A percentile compares a stretch with the other conserved stretches of the same genome.
Conservation (phyloP, 2,113 vertebrate genomes). For the Bombycilla garrulus region DNA sequence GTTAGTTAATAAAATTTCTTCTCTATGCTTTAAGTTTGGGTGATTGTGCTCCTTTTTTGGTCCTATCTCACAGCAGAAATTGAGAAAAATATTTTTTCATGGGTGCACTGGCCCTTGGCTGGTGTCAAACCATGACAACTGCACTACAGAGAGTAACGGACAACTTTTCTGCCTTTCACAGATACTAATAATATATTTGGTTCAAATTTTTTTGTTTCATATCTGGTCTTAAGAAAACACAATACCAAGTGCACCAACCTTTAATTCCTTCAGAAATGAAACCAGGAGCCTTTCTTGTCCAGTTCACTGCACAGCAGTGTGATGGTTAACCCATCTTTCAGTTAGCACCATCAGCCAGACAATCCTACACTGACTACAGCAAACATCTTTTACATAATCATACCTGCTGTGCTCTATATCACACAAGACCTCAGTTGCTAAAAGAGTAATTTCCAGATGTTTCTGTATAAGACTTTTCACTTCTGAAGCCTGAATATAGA, state of each 20-base stretch:
- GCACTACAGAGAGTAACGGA: background rate
- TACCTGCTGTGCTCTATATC: background rate
- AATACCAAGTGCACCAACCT: background rate
- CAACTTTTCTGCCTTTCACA: background rate
- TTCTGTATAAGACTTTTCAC: background rate
- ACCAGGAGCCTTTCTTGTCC: background rate
- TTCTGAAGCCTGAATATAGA: background rate
- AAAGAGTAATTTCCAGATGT: background rate
- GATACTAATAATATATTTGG: background rate
- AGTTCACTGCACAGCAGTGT: background rate
- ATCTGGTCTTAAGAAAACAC: background rate
- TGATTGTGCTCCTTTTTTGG: no score
- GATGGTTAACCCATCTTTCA: background rate
- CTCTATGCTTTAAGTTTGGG: no score
- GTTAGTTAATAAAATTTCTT: no score
- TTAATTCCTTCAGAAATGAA: background rate
- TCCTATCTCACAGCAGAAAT: no score
- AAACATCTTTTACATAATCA: accelerated
- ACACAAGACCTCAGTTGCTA: background rate
- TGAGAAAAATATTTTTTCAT: no score
- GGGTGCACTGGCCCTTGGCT: no score
- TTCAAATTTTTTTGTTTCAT: background rate
- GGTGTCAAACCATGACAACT: no score
- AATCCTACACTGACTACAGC: background rate
- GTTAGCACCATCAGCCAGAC: background rate